phyloP scores from a whole-genome alignment of 2,797 vertebrate species.

The Alexandromys oeconomus region DNA sequence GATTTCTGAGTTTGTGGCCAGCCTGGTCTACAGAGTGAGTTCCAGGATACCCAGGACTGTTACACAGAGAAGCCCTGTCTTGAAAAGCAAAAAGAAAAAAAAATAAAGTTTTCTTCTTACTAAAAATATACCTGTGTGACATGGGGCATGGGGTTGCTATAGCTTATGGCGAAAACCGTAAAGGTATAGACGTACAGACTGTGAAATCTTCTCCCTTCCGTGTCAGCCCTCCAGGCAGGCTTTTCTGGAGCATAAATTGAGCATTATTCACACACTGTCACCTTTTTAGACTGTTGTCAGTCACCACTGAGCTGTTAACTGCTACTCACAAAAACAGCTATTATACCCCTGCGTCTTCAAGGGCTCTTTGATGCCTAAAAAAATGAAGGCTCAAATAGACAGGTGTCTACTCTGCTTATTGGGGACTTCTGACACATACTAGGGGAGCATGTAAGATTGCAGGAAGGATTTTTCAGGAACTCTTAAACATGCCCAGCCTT shows the following conservation, averaged over 20 bases:
- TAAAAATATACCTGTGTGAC: neutral
- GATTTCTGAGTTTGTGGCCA: too few species aligned
- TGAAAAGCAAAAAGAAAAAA: too few species aligned
- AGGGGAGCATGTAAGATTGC: neutral
- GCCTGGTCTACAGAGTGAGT: too few species aligned
- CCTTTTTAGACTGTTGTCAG: neutral
- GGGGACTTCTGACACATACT: neutral
- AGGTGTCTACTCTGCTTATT: neutral
- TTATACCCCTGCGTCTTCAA: neutral
- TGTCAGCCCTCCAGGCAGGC: neutral
- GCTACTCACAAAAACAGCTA: neutral
- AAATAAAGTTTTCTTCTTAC: neutral
- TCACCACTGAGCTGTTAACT: neutral
- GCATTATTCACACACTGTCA: neutral
- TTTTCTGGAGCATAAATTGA: constrained; percentile 17
- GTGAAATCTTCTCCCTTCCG: neutral
- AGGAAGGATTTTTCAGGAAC: neutral
- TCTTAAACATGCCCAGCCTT: neutral
- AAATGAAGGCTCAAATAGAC: neutral
- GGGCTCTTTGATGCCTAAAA: neutral
- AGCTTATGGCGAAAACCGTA: neutral
- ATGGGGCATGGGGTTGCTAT: neutral
- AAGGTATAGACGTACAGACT: neutral
- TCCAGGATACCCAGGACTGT: too few species aligned
- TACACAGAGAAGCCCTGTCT: too few species aligned